phyloP scores from a whole-genome alignment of 2,113 vertebrate genomes.

The Poicephalus meyeri region DNA sequence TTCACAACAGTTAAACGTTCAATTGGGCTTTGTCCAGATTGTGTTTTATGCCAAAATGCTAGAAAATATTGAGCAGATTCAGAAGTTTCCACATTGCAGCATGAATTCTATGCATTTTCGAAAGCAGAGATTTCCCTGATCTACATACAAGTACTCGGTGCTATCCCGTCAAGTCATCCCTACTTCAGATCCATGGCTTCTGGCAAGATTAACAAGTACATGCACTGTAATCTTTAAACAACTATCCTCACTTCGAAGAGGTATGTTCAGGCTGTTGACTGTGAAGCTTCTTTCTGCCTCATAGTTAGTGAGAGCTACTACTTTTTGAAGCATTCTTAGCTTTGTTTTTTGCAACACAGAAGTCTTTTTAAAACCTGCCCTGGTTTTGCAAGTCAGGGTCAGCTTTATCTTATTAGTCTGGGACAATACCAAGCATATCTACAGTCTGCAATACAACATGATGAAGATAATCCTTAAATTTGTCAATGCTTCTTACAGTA shows the following conservation, averaged over 20 bases:
- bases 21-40: background rate
- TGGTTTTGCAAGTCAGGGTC: background rate
- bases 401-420: background rate
- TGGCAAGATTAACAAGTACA: background rate
- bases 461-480: background rate
- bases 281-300: background rate
- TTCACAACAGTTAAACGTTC: background rate
- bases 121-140: background rate
- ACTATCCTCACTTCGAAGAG: background rate
- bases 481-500: fast-evolving
- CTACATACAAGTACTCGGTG: background rate
- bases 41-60: background rate
- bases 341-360: background rate
- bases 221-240: too few relatives aligned
- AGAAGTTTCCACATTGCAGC: background rate
- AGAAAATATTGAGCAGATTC: background rate
- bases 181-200: background rate
- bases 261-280: background rate
- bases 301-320: background rate
- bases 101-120: background rate
- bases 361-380: background rate
- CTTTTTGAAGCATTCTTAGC: background rate
- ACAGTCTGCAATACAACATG: background rate
- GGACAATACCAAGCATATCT: background rate
- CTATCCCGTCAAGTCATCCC: background rate